Percentiles rank a stretch among this genome's conserved stretches.
Evolutionary conservation across 35 echinoderm and acorn worm genomes (phyloP).

Genomic region (Amphiura filiformis): DNA sequence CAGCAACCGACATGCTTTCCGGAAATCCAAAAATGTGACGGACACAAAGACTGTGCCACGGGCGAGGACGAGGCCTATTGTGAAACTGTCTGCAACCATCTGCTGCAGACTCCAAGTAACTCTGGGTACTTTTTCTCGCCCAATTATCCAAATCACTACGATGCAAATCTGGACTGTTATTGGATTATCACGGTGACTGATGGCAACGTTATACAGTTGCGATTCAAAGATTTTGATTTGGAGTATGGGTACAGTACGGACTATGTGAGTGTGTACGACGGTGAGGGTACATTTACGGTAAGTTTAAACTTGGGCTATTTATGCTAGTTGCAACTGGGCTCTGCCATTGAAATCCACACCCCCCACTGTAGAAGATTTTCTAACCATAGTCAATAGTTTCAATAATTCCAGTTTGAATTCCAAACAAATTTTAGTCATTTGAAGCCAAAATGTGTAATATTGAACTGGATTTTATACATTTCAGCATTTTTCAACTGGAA

Average conservation of each 20-base stretch:
- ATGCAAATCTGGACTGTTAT: slow-evolving; percentile 62
- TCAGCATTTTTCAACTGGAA: too few species aligned
- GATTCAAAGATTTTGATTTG: slow-evolving; percentile 63
- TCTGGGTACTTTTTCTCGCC: slow-evolving; percentile 61
- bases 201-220: slow-evolving; percentile 55
- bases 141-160: slow-evolving; percentile 63
- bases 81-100: slow-evolving; percentile 30
- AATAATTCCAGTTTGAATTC: too few species aligned
- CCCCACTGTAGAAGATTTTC: too few species aligned
- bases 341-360: too few species aligned
- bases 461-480: too few species aligned
- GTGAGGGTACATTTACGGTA: background rate
- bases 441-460: too few species aligned
- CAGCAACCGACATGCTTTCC: slow-evolving; percentile 10
- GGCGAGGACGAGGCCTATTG: slow-evolving; percentile 54
- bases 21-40: slow-evolving; percentile 69
- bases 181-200: slow-evolving; percentile 51
- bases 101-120: background rate
- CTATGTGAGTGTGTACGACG: slow-evolving; percentile 74
- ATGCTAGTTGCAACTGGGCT: too few species aligned
- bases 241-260: slow-evolving; percentile 56
- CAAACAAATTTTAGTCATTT: too few species aligned
- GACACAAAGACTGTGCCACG: slow-evolving; percentile 53
- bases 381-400: too few species aligned
- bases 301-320: too few species aligned